Percentiles rank a stretch among this genome's conserved stretches.
phyloP scores from a whole-genome alignment of 2,113 vertebrate species.

The Rhadina sibilatrix region DNA sequence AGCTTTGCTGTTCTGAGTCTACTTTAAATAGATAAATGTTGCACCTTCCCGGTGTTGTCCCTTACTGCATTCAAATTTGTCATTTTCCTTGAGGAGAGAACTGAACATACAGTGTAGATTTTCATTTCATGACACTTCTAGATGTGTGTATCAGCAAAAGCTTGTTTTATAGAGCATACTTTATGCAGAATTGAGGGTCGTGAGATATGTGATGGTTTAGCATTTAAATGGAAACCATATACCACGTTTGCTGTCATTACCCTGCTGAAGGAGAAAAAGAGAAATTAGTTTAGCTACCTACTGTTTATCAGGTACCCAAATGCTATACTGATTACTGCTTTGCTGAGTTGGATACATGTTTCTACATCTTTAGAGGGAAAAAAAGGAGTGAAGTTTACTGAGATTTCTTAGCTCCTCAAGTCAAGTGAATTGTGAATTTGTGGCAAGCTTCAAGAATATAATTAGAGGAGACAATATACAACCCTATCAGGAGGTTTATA shows the following conservation, averaged over 20 bases:
- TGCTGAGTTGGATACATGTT: background rate
- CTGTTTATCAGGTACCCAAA: background rate
- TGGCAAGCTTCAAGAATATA: background rate
- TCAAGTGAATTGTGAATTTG: background rate
- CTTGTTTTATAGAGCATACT: background rate
- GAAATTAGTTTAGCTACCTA: background rate
- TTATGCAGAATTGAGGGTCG: background rate
- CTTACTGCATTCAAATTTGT: background rate
- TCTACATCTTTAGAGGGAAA: background rate
- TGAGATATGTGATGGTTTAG: slow-evolving; percentile 15
- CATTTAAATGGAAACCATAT: background rate
- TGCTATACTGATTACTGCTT: background rate
- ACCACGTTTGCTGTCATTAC: background rate
- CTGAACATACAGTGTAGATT: background rate
- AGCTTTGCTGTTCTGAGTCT: background rate
- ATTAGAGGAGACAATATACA: background rate
- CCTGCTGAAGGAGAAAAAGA: background rate
- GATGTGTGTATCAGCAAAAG: slow-evolving; percentile 20
- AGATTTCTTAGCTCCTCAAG: background rate
- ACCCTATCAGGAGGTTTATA: background rate
- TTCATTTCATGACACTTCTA: slow-evolving; percentile 9
- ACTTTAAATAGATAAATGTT: background rate
- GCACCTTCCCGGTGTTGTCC: background rate
- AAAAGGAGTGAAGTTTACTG: background rate
- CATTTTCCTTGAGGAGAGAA: background rate